These are phyloP conservation scores for Pseudomyrmex sp. DNA, from an alignment of 1,140 invertebrate genomes.

Conservation along the genomic window DNA sequence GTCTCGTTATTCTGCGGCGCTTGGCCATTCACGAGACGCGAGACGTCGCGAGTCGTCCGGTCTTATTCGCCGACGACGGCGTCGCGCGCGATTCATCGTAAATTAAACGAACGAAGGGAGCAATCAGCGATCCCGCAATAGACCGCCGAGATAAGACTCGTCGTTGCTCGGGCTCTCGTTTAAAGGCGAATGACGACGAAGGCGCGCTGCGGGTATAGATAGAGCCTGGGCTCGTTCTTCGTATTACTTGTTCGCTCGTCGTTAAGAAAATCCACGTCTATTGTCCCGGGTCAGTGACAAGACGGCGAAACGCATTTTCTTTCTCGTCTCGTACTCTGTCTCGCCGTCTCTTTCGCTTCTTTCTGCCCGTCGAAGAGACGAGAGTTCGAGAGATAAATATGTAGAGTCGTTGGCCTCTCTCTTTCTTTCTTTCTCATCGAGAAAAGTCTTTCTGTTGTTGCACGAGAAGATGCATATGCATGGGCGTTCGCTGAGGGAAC, in stretches of 20 bases:
- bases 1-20: slow-evolving; percentile 62
- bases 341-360: neutral
- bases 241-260: slow-evolving; percentile 48
- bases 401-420: slow-evolving; percentile 55
- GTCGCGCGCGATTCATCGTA: slow-evolving; percentile 66
- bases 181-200: slow-evolving; percentile 65
- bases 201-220: neutral
- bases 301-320: slow-evolving; percentile 29
- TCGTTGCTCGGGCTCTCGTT: slow-evolving; percentile 69
- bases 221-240: slow-evolving; percentile 34
- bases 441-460: slow-evolving; percentile 49
- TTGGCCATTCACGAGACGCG: slow-evolving; percentile 58
- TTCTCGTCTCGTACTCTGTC: neutral
- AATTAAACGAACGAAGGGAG: slow-evolving; percentile 78
- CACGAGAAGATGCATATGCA: slow-evolving; percentile 64
- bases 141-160: slow-evolving; percentile 70
- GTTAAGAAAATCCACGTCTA: slow-evolving; percentile 74
- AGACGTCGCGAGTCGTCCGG: slow-evolving; percentile 47
- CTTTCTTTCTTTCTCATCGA: slow-evolving; percentile 8
- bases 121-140: slow-evolving; percentile 75
- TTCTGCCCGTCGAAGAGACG: slow-evolving; percentile 23
- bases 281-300: slow-evolving; percentile 68
- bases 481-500: slow-evolving; percentile 23
- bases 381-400: slow-evolving; percentile 54
- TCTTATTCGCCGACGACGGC: slow-evolving; percentile 63